phyloP scores from a whole-genome alignment of 1,140 invertebrate genomes.

The Drosophila paulistorum region DNA sequence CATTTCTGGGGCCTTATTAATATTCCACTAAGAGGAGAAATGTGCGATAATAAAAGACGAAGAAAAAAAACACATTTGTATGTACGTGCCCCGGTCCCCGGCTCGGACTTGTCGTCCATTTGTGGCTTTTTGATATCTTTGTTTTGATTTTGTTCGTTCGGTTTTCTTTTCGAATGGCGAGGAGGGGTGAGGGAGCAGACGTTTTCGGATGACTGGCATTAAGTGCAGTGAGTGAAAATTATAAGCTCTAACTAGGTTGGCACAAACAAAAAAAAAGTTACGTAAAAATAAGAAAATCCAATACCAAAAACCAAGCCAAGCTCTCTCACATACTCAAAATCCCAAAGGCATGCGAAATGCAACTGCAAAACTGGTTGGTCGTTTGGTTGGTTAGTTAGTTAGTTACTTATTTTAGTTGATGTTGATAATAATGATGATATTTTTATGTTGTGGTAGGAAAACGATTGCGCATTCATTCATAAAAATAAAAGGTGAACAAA shows the following conservation, averaged over 20 bases:
- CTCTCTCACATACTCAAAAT: conserved; percentile 1
- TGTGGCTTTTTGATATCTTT: conserved; percentile 15
- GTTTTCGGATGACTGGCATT: conserved; percentile 30
- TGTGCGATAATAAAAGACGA: conserved; percentile 74
- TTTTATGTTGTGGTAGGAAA: conserved; percentile 12
- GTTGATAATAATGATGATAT: not conserved
- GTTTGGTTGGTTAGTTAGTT: conserved; percentile 12
- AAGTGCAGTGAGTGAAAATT: conserved; percentile 65
- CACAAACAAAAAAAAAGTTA: conserved; percentile 42
- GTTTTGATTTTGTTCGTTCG: conserved; percentile 10
- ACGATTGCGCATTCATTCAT: conserved; percentile 54
- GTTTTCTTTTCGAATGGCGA: conserved; percentile 1
- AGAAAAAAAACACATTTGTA: conserved; percentile 15
- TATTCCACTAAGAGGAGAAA: conserved; percentile 62
- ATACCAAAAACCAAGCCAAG: conserved; percentile 35
- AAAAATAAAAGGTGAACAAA: conserved; percentile 51
- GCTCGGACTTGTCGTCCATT: not conserved
- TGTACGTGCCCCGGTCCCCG: conserved; percentile 49
- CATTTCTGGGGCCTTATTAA: conserved; percentile 40
- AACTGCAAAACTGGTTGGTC: conserved; percentile 44
- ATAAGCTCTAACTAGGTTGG: conserved; percentile 66
- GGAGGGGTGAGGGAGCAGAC: not conserved
- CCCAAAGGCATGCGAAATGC: conserved; percentile 47
- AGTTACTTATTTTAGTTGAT: conserved; percentile 7
- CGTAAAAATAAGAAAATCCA: conserved; percentile 69